A percentile compares a stretch with the other conserved stretches of the same genome.
These are phyloP conservation scores for Sogatella furcifera DNA, from an alignment of 1,140 invertebrate genomes.

Conservation along the genomic window DNA sequence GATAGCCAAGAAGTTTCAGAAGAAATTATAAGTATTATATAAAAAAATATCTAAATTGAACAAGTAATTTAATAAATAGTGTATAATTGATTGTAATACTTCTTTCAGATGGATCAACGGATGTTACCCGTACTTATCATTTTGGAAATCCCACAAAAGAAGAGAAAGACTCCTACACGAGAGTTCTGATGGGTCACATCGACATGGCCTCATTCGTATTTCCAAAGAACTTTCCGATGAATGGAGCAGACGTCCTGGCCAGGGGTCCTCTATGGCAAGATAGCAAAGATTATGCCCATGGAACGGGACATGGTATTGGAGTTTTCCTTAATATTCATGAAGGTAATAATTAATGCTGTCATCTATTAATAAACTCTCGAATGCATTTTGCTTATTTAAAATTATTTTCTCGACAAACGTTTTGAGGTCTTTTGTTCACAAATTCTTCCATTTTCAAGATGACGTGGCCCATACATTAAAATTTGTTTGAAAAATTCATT, in stretches of 20 bases:
- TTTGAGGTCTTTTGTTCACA: too few relatives aligned
- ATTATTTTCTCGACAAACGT: too few relatives aligned
- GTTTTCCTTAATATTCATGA: slow-evolving; percentile 75
- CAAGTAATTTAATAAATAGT: too few relatives aligned
- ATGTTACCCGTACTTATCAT: slow-evolving; percentile 85
- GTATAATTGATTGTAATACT: too few relatives aligned
- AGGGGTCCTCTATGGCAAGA: slow-evolving; percentile 67
- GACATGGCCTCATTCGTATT: slow-evolving; percentile 55
- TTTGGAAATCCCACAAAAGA: slow-evolving; percentile 65
- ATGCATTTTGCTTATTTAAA: too few relatives aligned
- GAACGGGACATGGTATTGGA: slow-evolving; percentile 85
- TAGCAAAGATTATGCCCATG: slow-evolving; percentile 73
- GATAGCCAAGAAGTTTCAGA: too few relatives aligned
- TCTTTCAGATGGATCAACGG: slow-evolving; percentile 74
- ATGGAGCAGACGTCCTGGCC: slow-evolving; percentile 62
- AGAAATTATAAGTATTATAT: too few relatives aligned
- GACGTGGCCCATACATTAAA: too few relatives aligned
- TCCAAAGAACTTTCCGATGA: slow-evolving; percentile 49
- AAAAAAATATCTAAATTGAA: too few relatives aligned
- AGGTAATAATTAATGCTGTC: slow-evolving; percentile 39
- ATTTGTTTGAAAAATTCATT: too few relatives aligned
- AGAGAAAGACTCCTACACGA: slow-evolving; percentile 74
- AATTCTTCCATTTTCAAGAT: too few relatives aligned
- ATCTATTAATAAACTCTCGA: not conserved
- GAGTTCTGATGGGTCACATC: slow-evolving; percentile 79